A percentile compares a stretch with the other conserved stretches of the same genome.
These are phyloP conservation scores for Diglossa cyanea DNA, from an alignment of 2,797 vertebrate genomes.

Conservation along the genomic window DNA sequence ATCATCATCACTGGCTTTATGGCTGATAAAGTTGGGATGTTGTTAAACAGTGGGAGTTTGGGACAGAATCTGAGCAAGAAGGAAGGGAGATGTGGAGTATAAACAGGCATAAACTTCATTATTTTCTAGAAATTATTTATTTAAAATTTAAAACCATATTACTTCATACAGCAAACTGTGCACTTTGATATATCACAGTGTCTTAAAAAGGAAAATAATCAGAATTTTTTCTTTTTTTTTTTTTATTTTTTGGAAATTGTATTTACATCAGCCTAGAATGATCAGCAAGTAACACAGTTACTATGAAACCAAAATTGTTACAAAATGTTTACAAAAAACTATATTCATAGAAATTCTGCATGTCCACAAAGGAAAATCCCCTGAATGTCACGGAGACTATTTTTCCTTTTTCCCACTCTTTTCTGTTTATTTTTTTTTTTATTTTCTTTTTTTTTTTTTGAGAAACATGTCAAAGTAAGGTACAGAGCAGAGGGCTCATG, in stretches of 20 bases:
- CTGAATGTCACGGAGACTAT: conserved; percentile 79
- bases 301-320: conserved; percentile 94
- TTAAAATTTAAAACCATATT: conserved; percentile 96
- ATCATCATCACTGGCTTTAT: background rate
- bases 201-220: conserved; percentile 97
- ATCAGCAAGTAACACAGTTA: conserved; percentile 93
- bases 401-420: conserved; percentile 20
- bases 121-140: conserved; percentile 90
- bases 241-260: conserved; percentile 77
- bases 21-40: background rate
- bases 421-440: background rate
- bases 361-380: conserved; percentile 91
- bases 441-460: background rate
- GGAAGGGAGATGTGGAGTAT: background rate
- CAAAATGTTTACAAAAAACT: conserved; percentile 99
- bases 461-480: conserved; percentile 53
- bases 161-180: conserved; percentile 99
- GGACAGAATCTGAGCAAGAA: background rate
- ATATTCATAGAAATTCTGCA: conserved; percentile 98
- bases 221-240: conserved; percentile 67
- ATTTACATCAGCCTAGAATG: conserved; percentile 83
- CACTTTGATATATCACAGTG: conserved; percentile 99
- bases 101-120: background rate
- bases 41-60: background rate
- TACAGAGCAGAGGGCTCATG: background rate